Conservation (phyloP, 2,113 vertebrate species). For the Falcunculus frontatus region DNA sequence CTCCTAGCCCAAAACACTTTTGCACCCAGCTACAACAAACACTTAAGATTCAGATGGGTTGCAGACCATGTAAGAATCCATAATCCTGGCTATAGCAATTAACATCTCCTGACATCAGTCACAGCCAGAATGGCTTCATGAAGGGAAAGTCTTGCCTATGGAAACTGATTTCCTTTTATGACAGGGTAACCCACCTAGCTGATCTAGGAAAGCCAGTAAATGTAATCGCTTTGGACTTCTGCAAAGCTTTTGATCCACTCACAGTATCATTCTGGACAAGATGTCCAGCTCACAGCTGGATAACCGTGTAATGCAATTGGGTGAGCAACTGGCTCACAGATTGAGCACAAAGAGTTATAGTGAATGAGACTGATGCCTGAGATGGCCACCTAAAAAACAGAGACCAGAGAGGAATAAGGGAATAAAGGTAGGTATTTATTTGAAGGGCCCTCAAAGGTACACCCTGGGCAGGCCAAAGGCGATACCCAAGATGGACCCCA, state of each 20-base stretch:
- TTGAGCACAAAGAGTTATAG: neutral
- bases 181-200: neutral
- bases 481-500: too few relatives aligned
- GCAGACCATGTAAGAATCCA: neutral
- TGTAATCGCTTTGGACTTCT: neutral
- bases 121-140: neutral
- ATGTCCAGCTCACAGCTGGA: neutral
- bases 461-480: too few relatives aligned
- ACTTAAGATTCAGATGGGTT: neutral
- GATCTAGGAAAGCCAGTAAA: neutral
- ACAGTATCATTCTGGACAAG: neutral
- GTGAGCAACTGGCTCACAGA: neutral
- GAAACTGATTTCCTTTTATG: neutral
- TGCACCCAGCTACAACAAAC: neutral
- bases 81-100: neutral
- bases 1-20: neutral
- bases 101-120: neutral
- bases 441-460: too few relatives aligned
- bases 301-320: accelerated
- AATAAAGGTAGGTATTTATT: too few relatives aligned
- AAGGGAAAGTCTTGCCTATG: neutral
- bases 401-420: too few relatives aligned
- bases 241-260: neutral
- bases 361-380: too few relatives aligned
- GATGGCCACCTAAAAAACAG: too few relatives aligned